These are phyloP conservation scores for Xenopus petersii DNA, from an alignment of 2,797 vertebrate species.

Conservation along the genomic window DNA sequence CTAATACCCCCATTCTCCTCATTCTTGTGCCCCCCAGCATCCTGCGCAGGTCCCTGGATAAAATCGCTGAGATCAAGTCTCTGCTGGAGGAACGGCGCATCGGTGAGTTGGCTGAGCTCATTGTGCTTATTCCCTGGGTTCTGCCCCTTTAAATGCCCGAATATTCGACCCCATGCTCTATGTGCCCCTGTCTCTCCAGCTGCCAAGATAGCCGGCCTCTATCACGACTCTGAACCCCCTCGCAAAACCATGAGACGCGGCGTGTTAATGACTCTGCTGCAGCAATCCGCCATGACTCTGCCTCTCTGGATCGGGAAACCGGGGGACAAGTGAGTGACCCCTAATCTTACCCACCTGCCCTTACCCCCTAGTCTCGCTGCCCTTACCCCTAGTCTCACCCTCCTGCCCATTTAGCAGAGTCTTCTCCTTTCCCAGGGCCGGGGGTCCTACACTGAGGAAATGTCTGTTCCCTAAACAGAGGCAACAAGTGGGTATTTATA, in stretches of 20 bases:
- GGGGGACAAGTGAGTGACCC: constrained; percentile 72
- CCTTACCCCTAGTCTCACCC: constrained; percentile 48
- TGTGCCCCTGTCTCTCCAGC: constrained; percentile 59
- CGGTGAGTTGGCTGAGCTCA: constrained; percentile 64
- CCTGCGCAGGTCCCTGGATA: constrained; percentile 82
- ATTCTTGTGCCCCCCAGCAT: constrained; percentile 64
- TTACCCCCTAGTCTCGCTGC: constrained; percentile 62
- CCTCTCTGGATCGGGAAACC: constrained; percentile 92
- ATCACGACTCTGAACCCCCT: constrained; percentile 84
- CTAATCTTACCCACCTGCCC: too few relatives aligned
- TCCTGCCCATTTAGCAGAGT: too few relatives aligned
- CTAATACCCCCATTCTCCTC: too few relatives aligned
- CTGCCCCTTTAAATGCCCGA: too few relatives aligned
- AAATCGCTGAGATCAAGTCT: constrained; percentile 90
- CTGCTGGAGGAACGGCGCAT: constrained; percentile 85
- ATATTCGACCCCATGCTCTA: background rate
- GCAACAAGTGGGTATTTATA: too few relatives aligned
- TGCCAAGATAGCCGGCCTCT: constrained; percentile 84
- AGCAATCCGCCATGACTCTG: constrained; percentile 92
- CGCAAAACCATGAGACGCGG: constrained; percentile 89
- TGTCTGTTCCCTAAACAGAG: too few relatives aligned
- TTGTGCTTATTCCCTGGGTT: too few relatives aligned
- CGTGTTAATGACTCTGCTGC: constrained; percentile 88
- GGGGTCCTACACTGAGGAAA: too few relatives aligned
- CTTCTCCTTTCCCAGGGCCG: too few relatives aligned